Base-by-base conservation (phyloP, 2,888 invertebrate species). In the Drosophila barbarae region DNA sequence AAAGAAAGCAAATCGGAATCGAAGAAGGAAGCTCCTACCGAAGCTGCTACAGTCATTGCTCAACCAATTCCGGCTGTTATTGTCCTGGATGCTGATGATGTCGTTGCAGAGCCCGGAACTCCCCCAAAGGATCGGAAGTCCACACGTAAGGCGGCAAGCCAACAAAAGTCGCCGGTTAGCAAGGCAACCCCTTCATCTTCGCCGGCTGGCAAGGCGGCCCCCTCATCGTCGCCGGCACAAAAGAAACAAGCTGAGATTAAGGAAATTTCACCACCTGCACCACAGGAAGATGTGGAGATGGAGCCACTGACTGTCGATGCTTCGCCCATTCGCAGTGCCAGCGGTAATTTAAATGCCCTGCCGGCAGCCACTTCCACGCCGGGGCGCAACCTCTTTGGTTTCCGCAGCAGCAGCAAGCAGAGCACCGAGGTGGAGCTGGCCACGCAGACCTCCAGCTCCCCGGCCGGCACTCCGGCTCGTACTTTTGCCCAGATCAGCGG, bases 341-440 rank as follows among this genome's bases (percentile, higher is more conserved):
- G 39, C 15, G 50, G 50, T 8, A 54, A 52, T 13, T 18, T 38
- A 0, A 68, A 44, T 12, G 52, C 39, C 10, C 50, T 56, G 13
- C 87, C 87, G 5, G 38, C 78, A 6, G 87, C 88, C 28, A 87
- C 87, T 12, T 88, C 87, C 9, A 88, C 87, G 2, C 87, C 87
- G 0, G 88, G 88, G 0, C 88, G 87, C 39, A 79, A 53, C 44
- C 68, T 86, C 6, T 80, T 80, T 13, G 70, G 84, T 1, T 84
- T 71, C 23, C 59, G 63, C n/a, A 52, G 73, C 56, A 61, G 12
- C 61, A 77, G 46, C 73, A 78, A 86, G 42, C 78, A 76, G 28
- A 73, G 65, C 61, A 77, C 74, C 4, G 87, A 87, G 44, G 74
- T 76, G 6, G 77, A 84, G 34, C 55, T 76, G 35, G 73, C 80